phyloP scores from a whole-genome alignment of 2,888 invertebrate species.

The Luperina nickerlii region DNA sequence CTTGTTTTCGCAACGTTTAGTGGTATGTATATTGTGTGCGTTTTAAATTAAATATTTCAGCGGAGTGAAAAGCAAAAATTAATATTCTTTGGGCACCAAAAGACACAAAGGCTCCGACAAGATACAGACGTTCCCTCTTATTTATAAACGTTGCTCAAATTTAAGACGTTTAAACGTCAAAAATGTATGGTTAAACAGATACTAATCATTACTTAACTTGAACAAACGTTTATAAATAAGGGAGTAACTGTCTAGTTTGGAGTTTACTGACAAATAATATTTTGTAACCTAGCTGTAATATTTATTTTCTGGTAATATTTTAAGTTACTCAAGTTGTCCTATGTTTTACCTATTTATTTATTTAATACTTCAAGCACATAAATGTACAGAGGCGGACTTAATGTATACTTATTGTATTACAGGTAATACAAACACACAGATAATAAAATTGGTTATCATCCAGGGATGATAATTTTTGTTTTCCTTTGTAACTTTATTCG shows the following conservation, averaged over 20 bases:
- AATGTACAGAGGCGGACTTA: too few relatives aligned
- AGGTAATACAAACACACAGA: too few relatives aligned
- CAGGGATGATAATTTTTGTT: neutral
- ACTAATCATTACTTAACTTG: too few relatives aligned
- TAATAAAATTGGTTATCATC: too few relatives aligned
- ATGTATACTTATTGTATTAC: neutral
- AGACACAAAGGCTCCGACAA: neutral
- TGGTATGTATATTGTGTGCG: conserved; percentile 15
- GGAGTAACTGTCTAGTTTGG: neutral
- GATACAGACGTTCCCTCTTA: neutral
- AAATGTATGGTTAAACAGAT: neutral
- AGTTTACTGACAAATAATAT: neutral
- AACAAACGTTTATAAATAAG: too few relatives aligned
- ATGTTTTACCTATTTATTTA: too few relatives aligned
- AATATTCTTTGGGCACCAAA: neutral
- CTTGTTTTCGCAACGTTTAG: conserved; percentile 26
- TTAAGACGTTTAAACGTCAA: neutral
- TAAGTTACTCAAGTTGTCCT: neutral
- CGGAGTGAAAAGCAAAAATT: neutral
- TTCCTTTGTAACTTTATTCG: neutral
- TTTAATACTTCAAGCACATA: too few relatives aligned
- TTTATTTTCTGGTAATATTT: neutral
- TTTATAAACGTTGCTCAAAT: neutral
- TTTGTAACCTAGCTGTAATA: neutral
- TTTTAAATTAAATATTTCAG: conserved; percentile 5